Evolutionary conservation across 2,113 vertebrate species (phyloP).

Genomic region (Mobula hypostoma): DNA sequence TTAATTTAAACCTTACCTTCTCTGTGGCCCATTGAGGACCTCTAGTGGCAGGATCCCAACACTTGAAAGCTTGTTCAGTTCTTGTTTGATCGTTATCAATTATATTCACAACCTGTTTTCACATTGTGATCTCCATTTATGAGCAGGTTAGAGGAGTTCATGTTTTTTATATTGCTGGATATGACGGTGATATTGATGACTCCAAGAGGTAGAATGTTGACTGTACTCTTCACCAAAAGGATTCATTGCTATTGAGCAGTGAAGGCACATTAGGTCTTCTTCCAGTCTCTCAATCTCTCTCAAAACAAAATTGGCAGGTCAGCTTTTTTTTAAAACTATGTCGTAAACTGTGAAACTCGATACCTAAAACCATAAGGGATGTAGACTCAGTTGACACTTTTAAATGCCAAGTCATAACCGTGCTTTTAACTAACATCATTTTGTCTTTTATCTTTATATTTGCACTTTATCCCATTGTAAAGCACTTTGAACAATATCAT

Average conservation of each 20-base stretch:
- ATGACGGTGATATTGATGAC: background rate
- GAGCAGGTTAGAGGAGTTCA: background rate
- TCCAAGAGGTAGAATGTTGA: background rate
- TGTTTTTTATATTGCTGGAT: background rate
- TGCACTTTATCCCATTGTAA: too few relatives aligned
- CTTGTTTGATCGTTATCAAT: background rate
- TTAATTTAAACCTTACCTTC: background rate
- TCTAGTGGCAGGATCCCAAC: conserved; percentile 21
- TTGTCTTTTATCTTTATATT: too few relatives aligned
- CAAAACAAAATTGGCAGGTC: too few relatives aligned
- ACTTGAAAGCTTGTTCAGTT: background rate
- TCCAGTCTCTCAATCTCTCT: too few relatives aligned
- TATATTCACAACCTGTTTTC: background rate
- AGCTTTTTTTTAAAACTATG: too few relatives aligned
- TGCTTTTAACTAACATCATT: too few relatives aligned
- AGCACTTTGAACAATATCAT: too few relatives aligned
- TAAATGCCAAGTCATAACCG: too few relatives aligned
- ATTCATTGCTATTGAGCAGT: background rate
- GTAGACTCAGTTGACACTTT: too few relatives aligned
- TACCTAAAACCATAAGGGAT: too few relatives aligned
- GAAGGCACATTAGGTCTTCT: background rate
- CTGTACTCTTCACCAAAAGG: background rate
- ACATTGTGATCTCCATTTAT: background rate
- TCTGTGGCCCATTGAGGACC: background rate
- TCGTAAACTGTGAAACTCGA: too few relatives aligned